Percentiles rank a stretch among this genome's conserved stretches.
Conservation (phyloP, 2,888 invertebrate genomes). For the Hypselothyrea guttata region DNA sequence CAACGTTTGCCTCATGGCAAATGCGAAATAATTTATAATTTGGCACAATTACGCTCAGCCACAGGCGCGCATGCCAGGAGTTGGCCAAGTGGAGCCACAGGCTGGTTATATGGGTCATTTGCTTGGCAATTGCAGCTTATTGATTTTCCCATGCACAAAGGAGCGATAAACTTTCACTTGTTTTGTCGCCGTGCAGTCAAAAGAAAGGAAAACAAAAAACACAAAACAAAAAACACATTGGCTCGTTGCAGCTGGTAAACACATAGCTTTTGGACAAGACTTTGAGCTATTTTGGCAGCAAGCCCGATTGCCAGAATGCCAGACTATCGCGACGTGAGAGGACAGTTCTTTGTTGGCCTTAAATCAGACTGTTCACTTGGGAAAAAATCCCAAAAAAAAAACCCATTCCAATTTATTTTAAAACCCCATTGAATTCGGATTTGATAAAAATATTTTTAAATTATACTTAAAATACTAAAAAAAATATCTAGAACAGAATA, state of each 20-base stretch:
- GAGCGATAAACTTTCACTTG: conserved; percentile 71
- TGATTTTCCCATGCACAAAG: conserved; percentile 51
- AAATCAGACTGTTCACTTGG: too few relatives aligned
- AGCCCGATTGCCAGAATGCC: conserved; percentile 31
- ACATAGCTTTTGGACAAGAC: conserved; percentile 60
- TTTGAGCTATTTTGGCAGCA: conserved; percentile 46
- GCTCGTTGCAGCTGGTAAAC: conserved; percentile 53
- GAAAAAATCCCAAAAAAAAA: too few relatives aligned
- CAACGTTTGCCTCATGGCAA: conserved; percentile 55
- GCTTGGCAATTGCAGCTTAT: conserved; percentile 62
- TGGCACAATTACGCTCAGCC: conserved; percentile 68
- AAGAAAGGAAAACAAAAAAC: not conserved
- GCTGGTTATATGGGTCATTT: conserved; percentile 64
- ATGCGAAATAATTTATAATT: conserved; percentile 75
- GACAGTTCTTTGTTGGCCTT: too few relatives aligned
- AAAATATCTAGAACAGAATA: too few relatives aligned
- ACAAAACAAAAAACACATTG: conserved; percentile 33
- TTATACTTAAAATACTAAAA: too few relatives aligned
- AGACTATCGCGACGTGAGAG: conserved; percentile 29
- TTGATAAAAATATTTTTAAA: too few relatives aligned
- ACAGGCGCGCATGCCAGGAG: conserved; percentile 39
- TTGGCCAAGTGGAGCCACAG: conserved; percentile 12
- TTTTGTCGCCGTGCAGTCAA: conserved; percentile 44
- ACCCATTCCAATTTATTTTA: too few relatives aligned
- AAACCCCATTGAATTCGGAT: too few relatives aligned